Base-by-base conservation (phyloP, 2,113 vertebrate genomes). In the Chelonoidis abingdonii region DNA sequence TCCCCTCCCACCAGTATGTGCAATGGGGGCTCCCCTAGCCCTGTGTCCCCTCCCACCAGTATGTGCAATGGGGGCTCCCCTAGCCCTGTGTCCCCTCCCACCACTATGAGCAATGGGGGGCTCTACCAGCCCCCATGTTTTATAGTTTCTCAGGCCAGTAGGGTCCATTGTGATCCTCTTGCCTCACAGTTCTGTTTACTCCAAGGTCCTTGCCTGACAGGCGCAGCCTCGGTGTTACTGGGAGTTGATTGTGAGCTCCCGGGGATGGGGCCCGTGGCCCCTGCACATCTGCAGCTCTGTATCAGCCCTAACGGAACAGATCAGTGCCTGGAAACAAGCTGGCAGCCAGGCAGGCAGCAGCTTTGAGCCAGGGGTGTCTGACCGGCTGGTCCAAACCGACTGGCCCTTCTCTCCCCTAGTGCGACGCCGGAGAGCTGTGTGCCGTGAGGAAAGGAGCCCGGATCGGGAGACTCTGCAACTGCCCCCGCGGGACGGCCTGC, bases 391-490 rank as follows among this genome's bases (percentile, higher is more conserved):
- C 52, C 22, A 38, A 25, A 12, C n/a, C 41, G 1, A 2, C 3
- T 9, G 10, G 5, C 7, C 47, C 56, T 17, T 50, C 21, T 10
- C 1, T 38, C 83, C 89, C 50, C 41, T 94, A 99, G 98, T 99
- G 99, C 88, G 89, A 97, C 50, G 97, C 95, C 10, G 80, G 98
- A 3, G 97, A 98, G 84, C 96, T 98, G 80, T 99, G 98, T 27
- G 99, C 98, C 0, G 95, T 99, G 31, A 96, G 98, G 57, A 98
- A 98, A 81, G 99, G 98, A 1, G 93, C 98, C 0, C 97, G 98
- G 31, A 97, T 99, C 19, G 98, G 99, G 88, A 98, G 97, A 44
- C 96, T 98, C 80, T 99, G 99, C 90, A 98, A 96, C 92, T 99
- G 99, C 97, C 98, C 98, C 59, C 87, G 85, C 19, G 98, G 98